These are phyloP conservation scores for Brachionus plicatilis DNA, from an alignment of 1,140 invertebrate species.

Conservation along the genomic window DNA sequence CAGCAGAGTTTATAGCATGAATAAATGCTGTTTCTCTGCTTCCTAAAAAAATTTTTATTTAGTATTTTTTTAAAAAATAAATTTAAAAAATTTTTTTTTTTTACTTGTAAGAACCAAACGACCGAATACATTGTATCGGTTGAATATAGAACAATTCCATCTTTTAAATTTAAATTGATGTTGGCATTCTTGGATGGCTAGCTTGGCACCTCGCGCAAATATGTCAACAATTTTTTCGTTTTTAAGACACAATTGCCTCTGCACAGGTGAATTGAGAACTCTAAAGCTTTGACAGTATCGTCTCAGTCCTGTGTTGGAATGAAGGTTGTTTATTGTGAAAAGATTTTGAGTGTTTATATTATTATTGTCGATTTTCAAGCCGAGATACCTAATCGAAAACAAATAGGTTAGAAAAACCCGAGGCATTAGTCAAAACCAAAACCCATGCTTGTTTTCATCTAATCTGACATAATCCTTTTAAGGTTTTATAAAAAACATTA, in stretches of 20 bases:
- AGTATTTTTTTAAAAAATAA: neutral
- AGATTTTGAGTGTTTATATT: neutral
- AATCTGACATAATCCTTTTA: slow-evolving; percentile 7
- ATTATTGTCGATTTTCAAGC: neutral
- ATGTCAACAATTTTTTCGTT: slow-evolving; percentile 22
- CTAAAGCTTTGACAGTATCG: neutral
- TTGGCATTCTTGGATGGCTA: slow-evolving; percentile 36
- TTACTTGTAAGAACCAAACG: slow-evolving; percentile 1
- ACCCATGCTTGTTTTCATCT: neutral
- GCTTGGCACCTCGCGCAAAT: neutral
- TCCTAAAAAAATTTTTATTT: slow-evolving; percentile 52
- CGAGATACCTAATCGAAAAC: slow-evolving; percentile 13
- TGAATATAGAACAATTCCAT: slow-evolving; percentile 39
- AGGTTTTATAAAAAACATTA: neutral
- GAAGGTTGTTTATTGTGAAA: neutral
- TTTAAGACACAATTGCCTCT: neutral
- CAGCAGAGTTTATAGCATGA: slow-evolving; percentile 65
- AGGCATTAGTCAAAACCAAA: neutral
- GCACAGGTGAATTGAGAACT: slow-evolving; percentile 4
- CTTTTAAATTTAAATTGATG: slow-evolving; percentile 35
- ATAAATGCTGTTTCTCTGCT: slow-evolving; percentile 66
- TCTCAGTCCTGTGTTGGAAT: neutral
- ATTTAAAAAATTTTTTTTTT: too few relatives aligned
- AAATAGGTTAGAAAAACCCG: neutral
- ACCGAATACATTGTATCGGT: slow-evolving; percentile 12